Base-by-base conservation (phyloP, 1,140 invertebrate genomes). In the Atopsyche davidsoni region DNA sequence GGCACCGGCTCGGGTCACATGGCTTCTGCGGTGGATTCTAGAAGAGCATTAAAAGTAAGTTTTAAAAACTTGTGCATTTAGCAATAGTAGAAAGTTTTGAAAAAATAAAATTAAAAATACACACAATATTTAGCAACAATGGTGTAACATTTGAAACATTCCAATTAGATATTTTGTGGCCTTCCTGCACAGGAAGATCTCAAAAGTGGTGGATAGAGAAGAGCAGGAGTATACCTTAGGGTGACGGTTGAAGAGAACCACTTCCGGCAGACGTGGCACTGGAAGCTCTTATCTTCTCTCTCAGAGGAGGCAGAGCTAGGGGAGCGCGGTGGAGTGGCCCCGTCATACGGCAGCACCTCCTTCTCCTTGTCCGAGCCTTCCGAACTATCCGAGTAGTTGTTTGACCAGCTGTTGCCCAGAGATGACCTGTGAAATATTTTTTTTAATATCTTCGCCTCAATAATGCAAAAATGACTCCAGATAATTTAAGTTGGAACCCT, bases 201-300 rank as follows among this genome's bases (percentile, higher is more conserved):
- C n/a, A 28, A 28, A 7, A 28, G n/a, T 6, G 25, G 25, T n/a
- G n/a, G 6, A 28, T 28, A 28, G n/a, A 7, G 25, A 28, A n/a
- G 41, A 11, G 36, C 3, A 32, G n/a, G 2, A n/a, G 64, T 67
- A 64, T 43, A 73, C 70, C 70, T 73, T 16, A 73, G 59, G 3
- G 69, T 71, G 6, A 71, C 69, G 7, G 63, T 59, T 0, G 70
- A 70, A 2, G 68, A 70, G 43, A 71, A 73, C 70, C 69, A 73
- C 62, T 73, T 73, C 28, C 56, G 40, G 45, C 70, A 73, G 4
- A 68, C 60, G 46, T 69, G 65, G 43, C 70, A 73, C 46, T 71
- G 69, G 61, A 70, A 73, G 46, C 66, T 69, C 53, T 72, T 72
- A 51, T 72, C 70, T 0, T 67, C 59, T 1, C 64, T 67, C 47